Evolutionary conservation across 2,888 invertebrate genomes (phyloP).

Genomic region (Penaeus monodon): DNA sequence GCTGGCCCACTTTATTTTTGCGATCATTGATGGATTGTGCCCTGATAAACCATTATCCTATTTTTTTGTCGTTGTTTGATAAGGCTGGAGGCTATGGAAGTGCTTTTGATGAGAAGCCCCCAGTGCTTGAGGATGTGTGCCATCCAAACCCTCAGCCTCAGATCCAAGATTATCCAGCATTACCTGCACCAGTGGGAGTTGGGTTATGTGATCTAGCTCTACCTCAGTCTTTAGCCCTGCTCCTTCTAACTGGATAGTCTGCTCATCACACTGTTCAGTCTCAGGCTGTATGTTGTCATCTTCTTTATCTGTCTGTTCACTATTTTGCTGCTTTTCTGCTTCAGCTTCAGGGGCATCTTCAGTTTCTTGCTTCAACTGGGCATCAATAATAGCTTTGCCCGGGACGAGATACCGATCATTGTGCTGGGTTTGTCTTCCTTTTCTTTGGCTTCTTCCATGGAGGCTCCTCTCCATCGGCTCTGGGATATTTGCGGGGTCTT

Average conservation of each 20-base stretch:
- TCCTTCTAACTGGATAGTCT: neutral
- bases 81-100: conserved; percentile 34
- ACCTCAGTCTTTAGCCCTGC: neutral
- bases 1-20: neutral
- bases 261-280: conserved; percentile 19
- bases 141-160: conserved; percentile 36
- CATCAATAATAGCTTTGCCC: conserved; percentile 40
- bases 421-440: conserved; percentile 43
- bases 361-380: conserved; percentile 39
- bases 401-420: conserved; percentile 44
- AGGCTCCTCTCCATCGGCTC: conserved; percentile 45
- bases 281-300: neutral
- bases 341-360: neutral
- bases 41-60: conserved; percentile 59
- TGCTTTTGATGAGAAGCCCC: neutral
- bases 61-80: conserved; percentile 33
- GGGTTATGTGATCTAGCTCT: conserved; percentile 31
- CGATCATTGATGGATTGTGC: conserved; percentile 46
- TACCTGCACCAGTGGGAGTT: conserved; percentile 49
- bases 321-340: neutral
- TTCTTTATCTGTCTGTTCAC: neutral
- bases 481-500: conserved; percentile 54
- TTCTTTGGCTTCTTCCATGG: conserved; percentile 56
- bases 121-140: conserved; percentile 9
- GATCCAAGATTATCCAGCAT: conserved; percentile 47